A percentile compares a stretch with the other conserved stretches of the same genome.
Evolutionary conservation across 2,888 invertebrate species (phyloP).

Genomic region (Endotricha flammealis): DNA sequence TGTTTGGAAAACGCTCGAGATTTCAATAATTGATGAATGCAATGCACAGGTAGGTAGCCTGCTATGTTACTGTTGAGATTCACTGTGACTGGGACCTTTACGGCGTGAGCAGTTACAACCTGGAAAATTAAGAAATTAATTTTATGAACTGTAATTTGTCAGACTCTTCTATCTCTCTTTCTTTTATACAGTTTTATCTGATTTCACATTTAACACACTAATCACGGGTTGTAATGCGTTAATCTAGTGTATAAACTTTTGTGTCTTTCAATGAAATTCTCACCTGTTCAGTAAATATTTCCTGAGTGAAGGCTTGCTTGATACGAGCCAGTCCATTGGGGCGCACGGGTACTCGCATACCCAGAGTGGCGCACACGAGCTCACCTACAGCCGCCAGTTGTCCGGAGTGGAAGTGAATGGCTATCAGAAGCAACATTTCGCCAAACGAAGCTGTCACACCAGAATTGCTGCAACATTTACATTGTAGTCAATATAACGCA

Average conservation of each 20-base stretch:
- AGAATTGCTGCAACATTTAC: constrained; percentile 81
- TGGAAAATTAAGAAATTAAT: constrained; percentile 28
- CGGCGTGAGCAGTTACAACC: constrained; percentile 96
- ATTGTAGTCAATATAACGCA: no score
- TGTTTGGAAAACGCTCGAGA: constrained; percentile 97
- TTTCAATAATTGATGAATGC: constrained; percentile 96
- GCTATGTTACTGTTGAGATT: constrained; percentile 92
- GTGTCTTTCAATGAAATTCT: no score
- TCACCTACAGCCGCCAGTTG: constrained; percentile 96
- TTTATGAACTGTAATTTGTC: no score
- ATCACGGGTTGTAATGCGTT: no score
- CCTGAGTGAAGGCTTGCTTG: constrained; percentile 96
- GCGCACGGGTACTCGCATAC: constrained; percentile 94
- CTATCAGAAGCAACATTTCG: constrained; percentile 96
- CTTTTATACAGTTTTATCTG: no score
- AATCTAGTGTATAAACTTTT: no score
- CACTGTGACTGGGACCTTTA: constrained; percentile 95
- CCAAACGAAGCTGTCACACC: constrained; percentile 94
- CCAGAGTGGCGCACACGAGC: constrained; percentile 93
- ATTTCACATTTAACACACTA: no score
- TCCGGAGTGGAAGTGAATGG: constrained; percentile 97
- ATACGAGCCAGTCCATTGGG: constrained; percentile 92
- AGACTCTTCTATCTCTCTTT: no score
- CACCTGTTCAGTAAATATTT: constrained; percentile 97
- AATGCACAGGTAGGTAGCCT: constrained; percentile 96